A percentile compares a stretch with the other conserved stretches of the same genome.
Conservation (phyloP, 2,113 vertebrate species). For the Phodopus roborovskii region DNA sequence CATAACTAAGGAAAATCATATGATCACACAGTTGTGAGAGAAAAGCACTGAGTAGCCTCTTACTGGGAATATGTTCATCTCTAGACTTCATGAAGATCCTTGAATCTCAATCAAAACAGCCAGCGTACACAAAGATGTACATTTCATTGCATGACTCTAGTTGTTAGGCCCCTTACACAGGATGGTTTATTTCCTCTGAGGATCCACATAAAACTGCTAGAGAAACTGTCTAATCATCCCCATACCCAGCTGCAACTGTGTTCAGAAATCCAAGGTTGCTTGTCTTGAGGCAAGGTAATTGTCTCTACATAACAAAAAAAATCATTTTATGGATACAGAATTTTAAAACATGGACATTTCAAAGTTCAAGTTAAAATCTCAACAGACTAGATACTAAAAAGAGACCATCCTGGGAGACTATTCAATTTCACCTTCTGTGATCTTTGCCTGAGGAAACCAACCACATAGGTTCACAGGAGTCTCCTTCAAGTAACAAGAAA, state of each 20-base stretch:
- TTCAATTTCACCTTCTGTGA: neutral
- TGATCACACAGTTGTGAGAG: no score
- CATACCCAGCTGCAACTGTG: neutral
- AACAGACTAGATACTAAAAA: neutral
- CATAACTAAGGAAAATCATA: neutral
- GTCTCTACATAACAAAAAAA: neutral
- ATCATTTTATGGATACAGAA: neutral
- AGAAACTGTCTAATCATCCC: neutral
- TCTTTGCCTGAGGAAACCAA: neutral
- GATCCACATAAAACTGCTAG: neutral
- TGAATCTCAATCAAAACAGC: no score
- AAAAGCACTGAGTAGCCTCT: no score
- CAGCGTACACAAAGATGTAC: neutral
- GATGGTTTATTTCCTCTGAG: neutral
- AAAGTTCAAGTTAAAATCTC: constrained; percentile 30
- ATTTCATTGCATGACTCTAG: neutral
- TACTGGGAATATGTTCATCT: no score
- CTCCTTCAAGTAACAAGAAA: neutral
- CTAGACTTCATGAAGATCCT: no score
- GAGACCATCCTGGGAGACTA: neutral
- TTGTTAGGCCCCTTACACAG: neutral
- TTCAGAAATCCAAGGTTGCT: constrained; percentile 18
- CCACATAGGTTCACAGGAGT: neutral
- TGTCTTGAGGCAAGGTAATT: neutral
- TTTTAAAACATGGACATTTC: constrained; percentile 30